Base-by-base conservation (phyloP, 2,797 vertebrate species). In the Craterocephalus amniculus region DNA sequence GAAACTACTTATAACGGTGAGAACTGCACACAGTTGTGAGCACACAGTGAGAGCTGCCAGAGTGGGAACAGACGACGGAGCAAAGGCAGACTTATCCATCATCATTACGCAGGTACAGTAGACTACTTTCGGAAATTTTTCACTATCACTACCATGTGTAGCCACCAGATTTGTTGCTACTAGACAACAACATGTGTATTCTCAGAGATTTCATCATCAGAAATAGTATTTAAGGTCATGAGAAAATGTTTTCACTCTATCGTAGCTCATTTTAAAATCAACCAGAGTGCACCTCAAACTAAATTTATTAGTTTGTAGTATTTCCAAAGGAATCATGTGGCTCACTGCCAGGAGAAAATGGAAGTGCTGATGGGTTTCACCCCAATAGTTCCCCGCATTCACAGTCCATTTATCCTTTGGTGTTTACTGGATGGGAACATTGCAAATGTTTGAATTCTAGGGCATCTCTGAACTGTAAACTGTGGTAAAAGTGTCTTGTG, bases 241-340 rank as follows among this genome's bases (percentile, higher is more conserved):
- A n/a, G 56, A 65, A 64, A 58, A 48, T 13, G 48, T 57, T 22
- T 16, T 72, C 22, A 18, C 7, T 8, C 4, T 35, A 0, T 66
- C 22, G 2, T 1, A 11, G 0, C 22, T 69, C 0, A 13, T 70
- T 75, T 62, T 20, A 24, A 38, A 56, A 40, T 9, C 0, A 55
- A 45, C n/a, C 27, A 77, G 1, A 18, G 24, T 6, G 31, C 22
- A n/a, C n/a, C n/a, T n/a, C n/a, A 58, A 67, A 70, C 0, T 4
- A 4, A 35, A 49, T 26, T 24, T 3, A 31, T 31, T 1, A 12
- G 31, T 0, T 0, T 69, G 63, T 40, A 77, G 40, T 18, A 78
- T 90, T 89, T 84, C 77, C 85, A 90, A 79, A 88, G 62, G 88
- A 61, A 55, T 76, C 49, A 1, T 18, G 11, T 85, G 84, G 77